Conservation (phyloP, 2,888 invertebrate genomes). For the Pomacea canaliculata region DNA sequence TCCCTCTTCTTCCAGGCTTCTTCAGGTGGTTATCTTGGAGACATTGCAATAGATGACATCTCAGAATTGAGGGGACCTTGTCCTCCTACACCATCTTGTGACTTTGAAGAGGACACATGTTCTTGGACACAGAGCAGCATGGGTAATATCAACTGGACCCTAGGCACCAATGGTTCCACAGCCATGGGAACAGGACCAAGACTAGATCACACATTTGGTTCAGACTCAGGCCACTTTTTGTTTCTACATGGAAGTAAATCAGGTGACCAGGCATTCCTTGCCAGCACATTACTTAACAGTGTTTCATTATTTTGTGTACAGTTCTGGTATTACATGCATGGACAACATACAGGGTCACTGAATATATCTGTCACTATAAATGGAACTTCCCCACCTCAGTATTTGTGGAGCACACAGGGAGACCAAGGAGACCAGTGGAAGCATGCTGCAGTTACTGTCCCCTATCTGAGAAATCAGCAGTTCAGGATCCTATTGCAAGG, state of each 20-base stretch:
- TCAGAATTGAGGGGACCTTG: conserved; percentile 56
- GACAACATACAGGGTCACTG: conserved; percentile 58
- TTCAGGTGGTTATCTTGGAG: conserved; percentile 52
- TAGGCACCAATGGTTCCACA: conserved; percentile 46
- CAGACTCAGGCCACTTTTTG: conserved; percentile 67
- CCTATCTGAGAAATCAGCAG: conserved; percentile 16
- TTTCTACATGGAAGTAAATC: conserved; percentile 49
- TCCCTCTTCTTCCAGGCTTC: conserved; percentile 16
- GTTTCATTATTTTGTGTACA: conserved; percentile 51
- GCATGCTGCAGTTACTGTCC: conserved; percentile 41
- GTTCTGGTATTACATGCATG: conserved; percentile 68
- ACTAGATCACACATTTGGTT: conserved; percentile 66
- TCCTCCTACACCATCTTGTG: conserved; percentile 49
- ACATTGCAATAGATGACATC: conserved; percentile 68
- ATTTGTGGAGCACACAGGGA: conserved; percentile 49
- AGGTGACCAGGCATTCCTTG: conserved; percentile 55
- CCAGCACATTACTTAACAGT: conserved; percentile 39
- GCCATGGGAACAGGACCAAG: conserved; percentile 59
- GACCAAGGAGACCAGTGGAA: conserved; percentile 60
- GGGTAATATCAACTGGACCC: conserved; percentile 56
- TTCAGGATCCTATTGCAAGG: conserved; percentile 51
- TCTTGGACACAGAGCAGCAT: conserved; percentile 15
- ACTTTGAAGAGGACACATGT: conserved; percentile 45
- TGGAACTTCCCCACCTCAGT: conserved; percentile 31
- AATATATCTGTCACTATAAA: conserved; percentile 50